These are phyloP conservation scores for Ips typographus DNA, from an alignment of 1,140 invertebrate genomes.

Conservation along the genomic window DNA sequence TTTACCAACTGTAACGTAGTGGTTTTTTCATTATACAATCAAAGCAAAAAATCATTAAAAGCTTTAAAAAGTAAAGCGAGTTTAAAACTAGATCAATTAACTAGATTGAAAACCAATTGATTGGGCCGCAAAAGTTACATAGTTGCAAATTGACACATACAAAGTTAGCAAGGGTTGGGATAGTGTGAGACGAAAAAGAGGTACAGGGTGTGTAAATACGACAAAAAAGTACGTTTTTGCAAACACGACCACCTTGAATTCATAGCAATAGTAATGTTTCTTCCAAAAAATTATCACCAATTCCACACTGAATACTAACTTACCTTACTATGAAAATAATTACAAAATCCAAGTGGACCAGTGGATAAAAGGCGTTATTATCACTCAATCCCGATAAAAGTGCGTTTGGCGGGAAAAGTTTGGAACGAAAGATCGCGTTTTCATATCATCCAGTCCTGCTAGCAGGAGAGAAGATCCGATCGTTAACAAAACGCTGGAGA, in stretches of 20 bases:
- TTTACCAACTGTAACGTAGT: no score
- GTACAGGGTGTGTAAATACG: not conserved
- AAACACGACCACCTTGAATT: not conserved
- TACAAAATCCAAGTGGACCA: not conserved
- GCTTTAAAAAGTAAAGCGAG: no score
- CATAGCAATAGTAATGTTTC: not conserved
- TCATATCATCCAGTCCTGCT: not conserved
- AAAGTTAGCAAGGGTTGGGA: no score
- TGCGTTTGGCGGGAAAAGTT: not conserved
- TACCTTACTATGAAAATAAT: not conserved
- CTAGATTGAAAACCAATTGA: no score
- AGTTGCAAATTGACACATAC: no score
- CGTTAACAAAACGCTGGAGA: slow-evolving; percentile 14
- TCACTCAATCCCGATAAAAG: not conserved
- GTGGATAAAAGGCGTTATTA: not conserved
- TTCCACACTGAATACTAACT: not conserved
- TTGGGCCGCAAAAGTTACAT: no score
- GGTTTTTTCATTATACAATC: no score
- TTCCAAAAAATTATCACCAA: not conserved
- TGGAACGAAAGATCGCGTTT: not conserved
- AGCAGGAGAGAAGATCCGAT: slow-evolving; percentile 8
- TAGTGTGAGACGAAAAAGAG: no score
- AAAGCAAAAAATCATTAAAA: no score
- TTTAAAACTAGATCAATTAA: no score
- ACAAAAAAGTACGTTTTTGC: not conserved